Conservation (phyloP, 2,797 vertebrate species). For the Labeo calbasu region DNA sequence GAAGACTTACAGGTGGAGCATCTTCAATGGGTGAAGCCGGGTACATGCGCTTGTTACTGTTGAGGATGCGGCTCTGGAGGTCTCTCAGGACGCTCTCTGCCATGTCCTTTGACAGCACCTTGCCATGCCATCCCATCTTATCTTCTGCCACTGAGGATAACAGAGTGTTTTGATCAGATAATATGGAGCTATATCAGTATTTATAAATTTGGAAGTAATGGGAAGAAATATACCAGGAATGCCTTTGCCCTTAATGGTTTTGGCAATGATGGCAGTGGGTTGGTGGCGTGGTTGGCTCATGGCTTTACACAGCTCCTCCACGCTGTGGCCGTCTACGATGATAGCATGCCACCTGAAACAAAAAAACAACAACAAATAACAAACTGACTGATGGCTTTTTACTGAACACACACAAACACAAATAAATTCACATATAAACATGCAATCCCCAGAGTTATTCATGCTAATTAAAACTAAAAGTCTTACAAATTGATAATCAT, state of each 20-base stretch:
- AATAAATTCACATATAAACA: not conserved
- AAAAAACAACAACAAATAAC: conserved; percentile 27
- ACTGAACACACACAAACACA: conserved; percentile 11
- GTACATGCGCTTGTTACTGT: conserved; percentile 90
- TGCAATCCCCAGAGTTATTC: not conserved
- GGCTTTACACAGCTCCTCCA: conserved; percentile 95
- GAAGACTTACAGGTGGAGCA: conserved; percentile 84
- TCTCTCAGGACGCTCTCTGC: conserved; percentile 89
- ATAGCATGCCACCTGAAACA: conserved; percentile 87
- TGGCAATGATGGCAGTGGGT: conserved; percentile 92
- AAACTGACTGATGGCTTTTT: not conserved
- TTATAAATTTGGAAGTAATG: not conserved
- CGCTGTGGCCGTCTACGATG: conserved; percentile 93
- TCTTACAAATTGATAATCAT: not conserved
- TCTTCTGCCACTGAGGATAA: conserved; percentile 85
- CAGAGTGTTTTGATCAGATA: not conserved
- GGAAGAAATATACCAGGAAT: conserved; percentile 82
- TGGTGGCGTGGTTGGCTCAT: conserved; percentile 91
- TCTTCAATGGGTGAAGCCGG: conserved; percentile 86
- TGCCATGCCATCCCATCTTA: conserved; percentile 94
- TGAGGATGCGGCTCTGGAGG: conserved; percentile 86
- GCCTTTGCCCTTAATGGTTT: conserved; percentile 94
- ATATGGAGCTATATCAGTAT: not conserved
- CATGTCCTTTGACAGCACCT: conserved; percentile 91
- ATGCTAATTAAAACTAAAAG: not conserved